Evolutionary conservation across 2,797 vertebrate species (phyloP).

Genomic region (Enteromius paludinosus): DNA sequence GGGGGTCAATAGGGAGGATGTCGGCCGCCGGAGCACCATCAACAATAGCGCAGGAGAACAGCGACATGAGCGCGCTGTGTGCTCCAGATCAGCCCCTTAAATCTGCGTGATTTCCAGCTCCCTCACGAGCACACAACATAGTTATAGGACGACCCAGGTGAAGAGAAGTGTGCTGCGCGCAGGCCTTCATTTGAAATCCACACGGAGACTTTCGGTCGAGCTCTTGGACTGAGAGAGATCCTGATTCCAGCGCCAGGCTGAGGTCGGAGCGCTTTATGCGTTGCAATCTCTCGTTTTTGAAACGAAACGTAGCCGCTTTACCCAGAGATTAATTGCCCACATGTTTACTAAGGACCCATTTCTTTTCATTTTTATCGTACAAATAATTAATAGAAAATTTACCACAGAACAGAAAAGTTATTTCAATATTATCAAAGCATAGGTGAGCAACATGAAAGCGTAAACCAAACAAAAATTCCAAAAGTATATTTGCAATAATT

Average conservation of each 20-base stretch:
- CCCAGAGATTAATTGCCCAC: background rate
- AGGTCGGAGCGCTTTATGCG: background rate
- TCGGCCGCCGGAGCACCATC: conserved; percentile 74
- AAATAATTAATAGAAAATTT: background rate
- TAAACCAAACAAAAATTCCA: too few species aligned
- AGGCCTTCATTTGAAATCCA: conserved; percentile 15
- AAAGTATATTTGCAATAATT: background rate
- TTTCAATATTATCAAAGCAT: background rate
- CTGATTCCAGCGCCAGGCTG: background rate
- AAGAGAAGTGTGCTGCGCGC: background rate
- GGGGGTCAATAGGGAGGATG: conserved; percentile 82
- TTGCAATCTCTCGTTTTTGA: background rate
- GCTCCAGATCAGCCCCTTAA: conserved; percentile 38
- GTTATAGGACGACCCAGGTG: background rate
- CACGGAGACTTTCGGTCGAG: background rate
- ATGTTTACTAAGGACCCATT: background rate
- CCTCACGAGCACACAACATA: background rate
- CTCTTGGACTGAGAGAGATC: background rate
- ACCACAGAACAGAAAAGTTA: background rate
- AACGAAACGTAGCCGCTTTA: background rate
- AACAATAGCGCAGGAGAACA: conserved; percentile 72
- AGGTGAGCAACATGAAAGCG: background rate
- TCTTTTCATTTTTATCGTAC: background rate
- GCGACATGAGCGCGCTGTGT: conserved; percentile 42
- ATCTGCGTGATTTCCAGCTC: conserved; percentile 43